Percentiles rank a stretch among this genome's conserved stretches.
phyloP scores from a whole-genome alignment of 2,888 invertebrate genomes.

The Sphinx pinastri region DNA sequence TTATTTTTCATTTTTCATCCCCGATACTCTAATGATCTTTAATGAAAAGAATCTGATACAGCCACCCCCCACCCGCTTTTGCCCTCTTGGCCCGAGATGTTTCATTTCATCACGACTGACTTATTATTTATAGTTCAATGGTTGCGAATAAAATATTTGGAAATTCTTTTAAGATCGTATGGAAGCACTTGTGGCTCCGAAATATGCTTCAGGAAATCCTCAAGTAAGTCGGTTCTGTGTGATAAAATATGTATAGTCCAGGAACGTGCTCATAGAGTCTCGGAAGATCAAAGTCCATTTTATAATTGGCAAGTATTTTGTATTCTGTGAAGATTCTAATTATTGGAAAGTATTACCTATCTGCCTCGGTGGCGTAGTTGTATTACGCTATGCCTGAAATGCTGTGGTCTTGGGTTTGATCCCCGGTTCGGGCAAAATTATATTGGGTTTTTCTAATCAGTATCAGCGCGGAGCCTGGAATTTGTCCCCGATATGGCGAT shows the following conservation, averaged over 20 bases:
- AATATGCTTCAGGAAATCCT: slow-evolving; percentile 9
- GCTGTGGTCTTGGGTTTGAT: too few relatives aligned
- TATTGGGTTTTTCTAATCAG: too few relatives aligned
- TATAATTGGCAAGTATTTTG: too few relatives aligned
- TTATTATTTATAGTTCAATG: slow-evolving; percentile 61
- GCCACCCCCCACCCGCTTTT: slow-evolving; percentile 48
- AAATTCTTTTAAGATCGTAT: slow-evolving; percentile 41
- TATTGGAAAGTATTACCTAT: neutral
- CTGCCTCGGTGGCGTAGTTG: too few relatives aligned
- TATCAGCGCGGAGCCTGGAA: too few relatives aligned
- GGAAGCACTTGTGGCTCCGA: slow-evolving; percentile 45
- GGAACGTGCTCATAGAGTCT: neutral
- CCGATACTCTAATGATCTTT: slow-evolving; percentile 76
- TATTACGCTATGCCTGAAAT: too few relatives aligned
- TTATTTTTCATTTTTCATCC: slow-evolving; percentile 73
- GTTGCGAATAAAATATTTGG: slow-evolving; percentile 50
- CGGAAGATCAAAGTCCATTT: too few relatives aligned
- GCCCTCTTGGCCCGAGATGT: slow-evolving; percentile 42
- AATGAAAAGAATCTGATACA: slow-evolving; percentile 75
- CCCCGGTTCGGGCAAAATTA: too few relatives aligned
- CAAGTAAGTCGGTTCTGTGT: neutral
- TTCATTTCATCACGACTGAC: slow-evolving; percentile 59
- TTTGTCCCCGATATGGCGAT: too few relatives aligned
- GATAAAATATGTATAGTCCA: neutral
- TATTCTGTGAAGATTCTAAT: neutral